Percentiles rank a stretch among this genome's conserved stretches.
Conservation (phyloP, 1,140 invertebrate species). For the Hirudo medicinalis region DNA sequence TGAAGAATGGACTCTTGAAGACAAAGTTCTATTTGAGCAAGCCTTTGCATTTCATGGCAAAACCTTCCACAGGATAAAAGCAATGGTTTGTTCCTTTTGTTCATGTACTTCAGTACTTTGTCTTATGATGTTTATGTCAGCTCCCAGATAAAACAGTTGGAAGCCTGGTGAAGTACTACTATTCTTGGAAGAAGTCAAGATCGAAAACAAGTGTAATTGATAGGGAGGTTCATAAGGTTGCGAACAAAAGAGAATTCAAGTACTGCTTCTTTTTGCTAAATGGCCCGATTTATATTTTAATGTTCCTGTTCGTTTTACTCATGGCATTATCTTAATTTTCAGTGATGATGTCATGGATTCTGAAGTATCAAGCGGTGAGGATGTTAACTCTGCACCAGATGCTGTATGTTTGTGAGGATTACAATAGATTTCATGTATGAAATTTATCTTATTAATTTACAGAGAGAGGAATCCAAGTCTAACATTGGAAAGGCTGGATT, state of each 20-base stretch:
- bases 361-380: constrained; percentile 19
- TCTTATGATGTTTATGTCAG: constrained; percentile 44
- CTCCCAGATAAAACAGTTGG: constrained; percentile 91
- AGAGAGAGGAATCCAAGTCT: constrained; percentile 18
- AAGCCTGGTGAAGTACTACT: constrained; percentile 91
- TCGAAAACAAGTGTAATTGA: constrained; percentile 85
- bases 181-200: constrained; percentile 92
- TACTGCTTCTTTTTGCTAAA: not conserved
- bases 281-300: no score
- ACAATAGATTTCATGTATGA: no score
- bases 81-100: constrained; percentile 65
- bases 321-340: not conserved
- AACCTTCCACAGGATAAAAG: constrained; percentile 86
- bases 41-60: constrained; percentile 96
- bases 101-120: not conserved
- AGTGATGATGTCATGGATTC: constrained; percentile 21
- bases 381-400: constrained; percentile 7
- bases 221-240: constrained; percentile 53
- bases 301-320: not conserved
- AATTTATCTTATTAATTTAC: not conserved
- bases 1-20: constrained; percentile 94
- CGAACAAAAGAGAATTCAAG: constrained; percentile 24
- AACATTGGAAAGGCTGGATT: constrained; percentile 8
- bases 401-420: not conserved
- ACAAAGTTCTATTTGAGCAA: constrained; percentile 94